phyloP scores from a whole-genome alignment of 2,113 vertebrate species.

The Indicator maculatus region DNA sequence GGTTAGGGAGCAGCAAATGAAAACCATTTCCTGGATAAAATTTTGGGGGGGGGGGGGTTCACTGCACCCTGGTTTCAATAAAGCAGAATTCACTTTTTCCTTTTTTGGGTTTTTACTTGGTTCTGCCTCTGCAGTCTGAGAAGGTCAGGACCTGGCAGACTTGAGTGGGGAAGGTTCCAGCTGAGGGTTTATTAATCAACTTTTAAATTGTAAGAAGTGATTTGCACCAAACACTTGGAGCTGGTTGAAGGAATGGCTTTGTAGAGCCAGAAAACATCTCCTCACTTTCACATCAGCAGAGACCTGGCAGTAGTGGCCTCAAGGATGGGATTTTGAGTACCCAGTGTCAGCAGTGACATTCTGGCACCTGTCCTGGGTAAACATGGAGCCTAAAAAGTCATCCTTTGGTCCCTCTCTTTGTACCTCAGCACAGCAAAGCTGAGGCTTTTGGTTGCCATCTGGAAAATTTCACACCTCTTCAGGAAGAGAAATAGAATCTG shows the following conservation, averaged over 20 bases:
- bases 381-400: background rate
- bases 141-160: constrained; percentile 12
- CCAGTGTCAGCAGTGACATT: background rate
- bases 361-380: background rate
- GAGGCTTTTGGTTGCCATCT: background rate
- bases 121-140: constrained; percentile 27
- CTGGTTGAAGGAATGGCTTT: background rate
- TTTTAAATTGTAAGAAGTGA: background rate
- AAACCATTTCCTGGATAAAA: background rate
- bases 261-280: background rate
- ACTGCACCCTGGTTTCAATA: background rate
- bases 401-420: background rate
- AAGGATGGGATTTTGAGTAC: background rate
- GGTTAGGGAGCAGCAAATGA: background rate
- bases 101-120: constrained; percentile 20
- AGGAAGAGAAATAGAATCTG: background rate
- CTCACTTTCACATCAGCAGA: fast-evolving
- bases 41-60: background rate
- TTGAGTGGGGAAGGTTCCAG: background rate
- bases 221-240: background rate
- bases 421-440: background rate
- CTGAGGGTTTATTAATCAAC: constrained; percentile 32
- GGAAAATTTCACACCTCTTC: constrained; percentile 5
- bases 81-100: background rate
- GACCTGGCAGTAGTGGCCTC: background rate